Evolutionary conservation across 2,797 vertebrate species (phyloP), one percentile per base, ranked within the genome.

Genomic region (Takifugu rubripes): DNA sequence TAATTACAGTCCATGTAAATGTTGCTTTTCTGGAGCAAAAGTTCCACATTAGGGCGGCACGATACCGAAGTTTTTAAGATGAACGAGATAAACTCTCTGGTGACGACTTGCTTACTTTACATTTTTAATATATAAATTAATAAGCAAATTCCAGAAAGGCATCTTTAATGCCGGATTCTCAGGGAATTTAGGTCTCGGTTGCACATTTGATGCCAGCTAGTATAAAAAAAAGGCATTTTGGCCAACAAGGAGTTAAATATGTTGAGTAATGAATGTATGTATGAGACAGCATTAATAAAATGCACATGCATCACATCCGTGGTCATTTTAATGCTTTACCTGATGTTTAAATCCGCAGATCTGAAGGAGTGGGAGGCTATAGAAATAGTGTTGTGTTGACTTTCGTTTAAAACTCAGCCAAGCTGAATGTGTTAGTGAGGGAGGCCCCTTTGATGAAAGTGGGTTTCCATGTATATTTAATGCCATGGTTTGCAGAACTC

Each of bases 381-480:
- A 44, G 44, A 43, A 62, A 58, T 45, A 26, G 24, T n/a, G 66
- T 56, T 73, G 66, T 54, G 48, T 66, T 69, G 40, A 55, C 53
- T 66, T 75, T 66, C 65, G 69, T 72, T 66, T 56, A 60, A 78
- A 66, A 67, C 73, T 70, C 21, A 48, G 54, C 73, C 59, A 60
- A 59, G 50, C 52, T 29, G 81, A 40, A 64, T 11, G 49, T 74
- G 77, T 82, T 78, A 67, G 69, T 43, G 61, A 70, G 77, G 75
- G 77, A 79, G 70, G 69, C 67, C 68, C 64, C 75, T 80, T 80
- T 83, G 85, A 85, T 88, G 83, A 82, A 90, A 89, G 78, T 78
- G 78, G 83, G 83, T 85, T 87, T 77, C 70, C 86, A 88, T 90
- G 81, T 90, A 89, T 89, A 86, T 90, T 91, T 91, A 88, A 90